Percentiles rank a stretch among this genome's conserved stretches.
These are phyloP conservation scores for Vireo altiloquus DNA, from an alignment of 2,113 vertebrate genomes.

Conservation along the genomic window DNA sequence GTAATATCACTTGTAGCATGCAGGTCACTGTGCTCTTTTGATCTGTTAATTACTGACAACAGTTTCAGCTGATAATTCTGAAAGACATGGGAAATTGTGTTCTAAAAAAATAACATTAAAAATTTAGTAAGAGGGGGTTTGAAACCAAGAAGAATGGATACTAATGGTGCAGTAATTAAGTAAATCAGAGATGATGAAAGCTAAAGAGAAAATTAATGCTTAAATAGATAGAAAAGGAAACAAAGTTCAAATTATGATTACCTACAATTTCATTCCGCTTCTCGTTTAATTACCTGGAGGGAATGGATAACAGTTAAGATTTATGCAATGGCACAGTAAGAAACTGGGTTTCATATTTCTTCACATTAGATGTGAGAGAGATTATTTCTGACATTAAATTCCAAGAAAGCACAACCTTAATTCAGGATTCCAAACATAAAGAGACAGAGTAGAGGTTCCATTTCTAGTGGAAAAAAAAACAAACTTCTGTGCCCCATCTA, in stretches of 20 bases:
- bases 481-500: not conserved
- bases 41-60: not conserved
- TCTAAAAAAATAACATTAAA: not conserved
- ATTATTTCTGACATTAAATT: not conserved
- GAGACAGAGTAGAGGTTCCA: not conserved
- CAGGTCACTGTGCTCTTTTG: not conserved
- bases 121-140: not conserved
- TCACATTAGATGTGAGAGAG: not conserved
- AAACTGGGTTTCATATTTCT: not conserved
- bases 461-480: not conserved
- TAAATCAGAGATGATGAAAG: not conserved
- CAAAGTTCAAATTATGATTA: not conserved
- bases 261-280: not conserved
- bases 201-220: not conserved
- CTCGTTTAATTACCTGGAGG: not conserved
- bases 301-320: not conserved
- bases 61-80: not conserved
- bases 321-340: not conserved
- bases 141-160: not conserved
- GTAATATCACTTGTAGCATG: not conserved
- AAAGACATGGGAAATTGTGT: not conserved
- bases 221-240: not conserved
- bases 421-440: not conserved
- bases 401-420: not conserved
- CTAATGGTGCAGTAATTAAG: not conserved